A percentile compares a stretch with the other conserved stretches of the same genome.
Evolutionary conservation across 1,140 invertebrate genomes (phyloP).

Genomic region (Stegodyphus dumicola): DNA sequence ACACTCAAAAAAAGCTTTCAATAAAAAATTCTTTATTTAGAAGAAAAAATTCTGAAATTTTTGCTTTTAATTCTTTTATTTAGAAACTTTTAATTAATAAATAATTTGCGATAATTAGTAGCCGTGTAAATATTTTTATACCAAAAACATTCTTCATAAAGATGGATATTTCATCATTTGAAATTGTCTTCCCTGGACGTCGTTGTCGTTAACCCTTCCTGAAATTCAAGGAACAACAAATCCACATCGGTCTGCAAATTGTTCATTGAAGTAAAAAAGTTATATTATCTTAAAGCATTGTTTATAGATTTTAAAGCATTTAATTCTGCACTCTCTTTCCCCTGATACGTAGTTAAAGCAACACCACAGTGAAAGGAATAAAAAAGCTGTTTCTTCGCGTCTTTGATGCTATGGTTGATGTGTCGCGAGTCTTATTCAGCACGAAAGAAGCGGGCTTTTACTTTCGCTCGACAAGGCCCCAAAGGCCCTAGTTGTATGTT

Average conservation of each 20-base stretch:
- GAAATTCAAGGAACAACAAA: background rate
- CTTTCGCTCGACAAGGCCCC: constrained; percentile 47
- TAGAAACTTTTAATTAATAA: too few species aligned
- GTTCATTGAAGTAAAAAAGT: background rate
- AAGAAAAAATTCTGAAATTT: too few species aligned
- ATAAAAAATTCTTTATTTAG: too few species aligned
- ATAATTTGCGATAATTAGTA: too few species aligned
- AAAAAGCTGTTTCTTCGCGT: constrained; percentile 5
- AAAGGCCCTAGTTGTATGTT: constrained; percentile 18
- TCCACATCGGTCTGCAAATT: background rate
- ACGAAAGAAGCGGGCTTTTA: constrained; percentile 41
- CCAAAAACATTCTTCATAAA: too few species aligned
- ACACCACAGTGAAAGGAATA: background rate
- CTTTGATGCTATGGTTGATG: constrained; percentile 41
- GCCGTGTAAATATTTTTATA: too few species aligned
- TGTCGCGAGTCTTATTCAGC: constrained; percentile 37
- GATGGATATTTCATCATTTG: too few species aligned
- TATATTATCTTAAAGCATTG: background rate
- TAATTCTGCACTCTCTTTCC: background rate
- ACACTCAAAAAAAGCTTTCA: too few species aligned
- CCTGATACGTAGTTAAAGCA: constrained; percentile 2
- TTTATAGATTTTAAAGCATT: background rate
- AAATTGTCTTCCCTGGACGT: too few species aligned
- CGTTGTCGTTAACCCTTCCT: background rate
- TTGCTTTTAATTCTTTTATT: too few species aligned